Evolutionary conservation across 2,797 vertebrate genomes (phyloP).

Genomic region (Gymnothorax javanicus): DNA sequence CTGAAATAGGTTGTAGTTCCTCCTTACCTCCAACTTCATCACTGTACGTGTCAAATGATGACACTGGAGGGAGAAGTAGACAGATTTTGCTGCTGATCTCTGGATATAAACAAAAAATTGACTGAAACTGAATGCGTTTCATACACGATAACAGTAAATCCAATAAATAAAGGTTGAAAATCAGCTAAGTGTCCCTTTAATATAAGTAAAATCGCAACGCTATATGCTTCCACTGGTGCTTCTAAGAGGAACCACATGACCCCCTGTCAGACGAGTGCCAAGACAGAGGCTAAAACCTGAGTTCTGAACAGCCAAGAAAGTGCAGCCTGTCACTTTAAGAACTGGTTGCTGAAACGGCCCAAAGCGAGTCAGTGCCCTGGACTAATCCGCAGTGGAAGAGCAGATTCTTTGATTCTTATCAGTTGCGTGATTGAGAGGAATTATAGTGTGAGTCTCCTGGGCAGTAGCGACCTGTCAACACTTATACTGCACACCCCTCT

Average conservation of each 20-base stretch:
- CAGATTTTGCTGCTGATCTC: too few species aligned
- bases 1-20: too few species aligned
- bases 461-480: constrained; percentile 13
- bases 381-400: constrained; percentile 31
- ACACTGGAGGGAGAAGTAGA: too few species aligned
- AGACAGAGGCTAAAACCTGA: not conserved
- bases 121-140: too few species aligned
- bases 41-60: too few species aligned
- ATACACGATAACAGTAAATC: too few species aligned
- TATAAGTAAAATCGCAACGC: not conserved
- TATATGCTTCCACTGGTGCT: not conserved
- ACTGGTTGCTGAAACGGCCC: constrained; percentile 13
- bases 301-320: not conserved
- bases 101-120: too few species aligned
- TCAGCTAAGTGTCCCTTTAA: not conserved
- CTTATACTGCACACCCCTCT: constrained; percentile 46
- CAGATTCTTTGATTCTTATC: constrained; percentile 55
- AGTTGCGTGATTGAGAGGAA: constrained; percentile 52
- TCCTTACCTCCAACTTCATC: too few species aligned
- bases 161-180: not conserved
- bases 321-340: constrained; percentile 29
- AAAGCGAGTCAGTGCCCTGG: constrained; percentile 20
- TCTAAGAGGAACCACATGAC: not conserved
- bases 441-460: constrained; percentile 29
- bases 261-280: not conserved